A percentile compares a stretch with the other conserved stretches of the same genome.
phyloP scores from a whole-genome alignment of 2,888 invertebrate species.

The Hoplodrina ambigua region DNA sequence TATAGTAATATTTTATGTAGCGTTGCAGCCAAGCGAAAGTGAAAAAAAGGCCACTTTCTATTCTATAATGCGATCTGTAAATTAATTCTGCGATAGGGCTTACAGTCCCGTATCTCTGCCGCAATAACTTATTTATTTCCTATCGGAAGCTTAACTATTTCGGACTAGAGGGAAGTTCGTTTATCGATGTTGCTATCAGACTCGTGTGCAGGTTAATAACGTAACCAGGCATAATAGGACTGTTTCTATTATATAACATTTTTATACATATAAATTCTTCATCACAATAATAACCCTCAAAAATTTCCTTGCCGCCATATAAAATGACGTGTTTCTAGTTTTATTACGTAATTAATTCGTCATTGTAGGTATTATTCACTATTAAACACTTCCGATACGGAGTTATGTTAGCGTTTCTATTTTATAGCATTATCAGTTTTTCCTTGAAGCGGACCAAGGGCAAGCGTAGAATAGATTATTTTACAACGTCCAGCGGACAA shows the following conservation, averaged over 20 bases:
- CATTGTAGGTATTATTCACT: conserved; percentile 21
- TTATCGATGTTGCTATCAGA: neutral
- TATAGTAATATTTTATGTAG: neutral
- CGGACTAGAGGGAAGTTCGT: neutral
- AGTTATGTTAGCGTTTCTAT: conserved; percentile 30
- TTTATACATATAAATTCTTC: neutral
- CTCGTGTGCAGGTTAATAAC: neutral
- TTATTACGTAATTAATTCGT: conserved; percentile 43
- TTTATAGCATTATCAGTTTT: conserved; percentile 32
- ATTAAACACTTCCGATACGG: conserved; percentile 32
- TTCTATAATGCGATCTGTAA: neutral
- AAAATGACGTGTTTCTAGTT: conserved; percentile 21
- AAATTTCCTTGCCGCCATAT: neutral
- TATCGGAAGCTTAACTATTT: neutral
- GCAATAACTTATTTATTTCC: neutral
- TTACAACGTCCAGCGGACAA: conserved; percentile 17
- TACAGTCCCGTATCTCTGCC: neutral
- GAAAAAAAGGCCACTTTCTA: neutral
- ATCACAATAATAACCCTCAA: neutral
- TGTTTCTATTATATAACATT: neutral
- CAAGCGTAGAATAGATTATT: conserved; percentile 10
- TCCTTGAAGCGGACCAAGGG: conserved; percentile 25
- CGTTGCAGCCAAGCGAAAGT: conserved; percentile 43
- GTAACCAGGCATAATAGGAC: neutral
- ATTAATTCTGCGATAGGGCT: neutral